Evolutionary conservation across 2,888 invertebrate species (phyloP), one percentile per base, ranked within the genome.

Genomic region (Acanthopleura granulata): DNA sequence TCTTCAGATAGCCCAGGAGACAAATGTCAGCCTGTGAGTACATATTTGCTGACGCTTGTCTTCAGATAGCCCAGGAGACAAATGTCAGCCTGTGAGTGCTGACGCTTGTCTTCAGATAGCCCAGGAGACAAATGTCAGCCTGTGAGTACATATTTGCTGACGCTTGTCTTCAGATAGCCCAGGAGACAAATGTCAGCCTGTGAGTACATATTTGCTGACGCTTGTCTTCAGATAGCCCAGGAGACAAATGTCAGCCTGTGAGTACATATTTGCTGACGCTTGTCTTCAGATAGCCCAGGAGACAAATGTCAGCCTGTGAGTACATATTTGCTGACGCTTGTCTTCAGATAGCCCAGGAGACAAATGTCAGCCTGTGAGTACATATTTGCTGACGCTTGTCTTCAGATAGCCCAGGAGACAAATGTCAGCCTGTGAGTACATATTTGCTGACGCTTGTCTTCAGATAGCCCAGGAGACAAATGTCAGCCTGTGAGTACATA

Each of bases 281-380:
- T 80, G 83, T 49, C 75, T 86, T 11, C 75, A 77, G 15, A 86
- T 87, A 40, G 83, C 80, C 14, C 78, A 83, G 72, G 87, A 87
- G 77, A 76, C 22, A 66, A 25, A 66, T 27, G 6, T n/a, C 1
- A 57, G 22, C n/a, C 12, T 57, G 57, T 57, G 22, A 57, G 22
- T 57, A 81, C n/a, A 81, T 87, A 74, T 86, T 87, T 83, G 86
- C 87, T 74, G 87, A 87, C 78, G 87, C 87, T 29, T 80, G 83
- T 49, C 75, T 86, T 11, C 75, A 77, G 15, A 86, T 87, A 40
- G 83, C 80, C 14, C 78, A 83, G 72, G 87, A 87, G 77, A 76
- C 22, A 66, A 25, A 66, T 27, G 6, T n/a, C 1, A 57, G 22
- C n/a, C 12, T 57, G 57, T 57, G 22, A 57, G 22, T 57, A 81